Evolutionary conservation across 2,888 invertebrate species (phyloP).

Genomic region (Cryptus armator): DNA sequence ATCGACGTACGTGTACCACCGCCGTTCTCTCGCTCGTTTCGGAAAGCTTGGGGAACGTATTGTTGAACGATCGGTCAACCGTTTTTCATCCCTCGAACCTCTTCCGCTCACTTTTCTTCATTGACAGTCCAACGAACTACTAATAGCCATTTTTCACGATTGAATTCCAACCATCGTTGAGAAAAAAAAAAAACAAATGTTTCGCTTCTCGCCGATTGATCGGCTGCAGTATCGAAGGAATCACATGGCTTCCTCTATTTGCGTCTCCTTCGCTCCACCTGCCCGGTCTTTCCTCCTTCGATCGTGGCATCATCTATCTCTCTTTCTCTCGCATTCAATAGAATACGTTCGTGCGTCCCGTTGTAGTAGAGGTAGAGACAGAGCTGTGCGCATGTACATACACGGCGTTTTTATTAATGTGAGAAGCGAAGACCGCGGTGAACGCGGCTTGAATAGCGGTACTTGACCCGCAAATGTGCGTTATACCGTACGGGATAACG

Average conservation of each 20-base stretch:
- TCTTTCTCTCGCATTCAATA: constrained; percentile 62
- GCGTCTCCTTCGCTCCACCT: constrained; percentile 64
- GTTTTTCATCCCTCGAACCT: not conserved
- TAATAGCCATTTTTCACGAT: too few relatives aligned
- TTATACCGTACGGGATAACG: constrained; percentile 81
- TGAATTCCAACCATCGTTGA: too few relatives aligned
- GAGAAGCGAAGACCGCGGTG: constrained; percentile 34
- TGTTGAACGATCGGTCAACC: constrained; percentile 8
- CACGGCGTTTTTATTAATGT: constrained; percentile 55
- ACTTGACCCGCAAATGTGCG: constrained; percentile 82
- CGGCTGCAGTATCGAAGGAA: constrained; percentile 24
- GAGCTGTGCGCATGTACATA: constrained; percentile 18
- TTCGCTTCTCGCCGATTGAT: too few relatives aligned
- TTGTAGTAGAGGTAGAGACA: constrained; percentile 15
- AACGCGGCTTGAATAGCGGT: constrained; percentile 82
- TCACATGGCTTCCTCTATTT: constrained; percentile 71
- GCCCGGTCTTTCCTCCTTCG: constrained; percentile 56
- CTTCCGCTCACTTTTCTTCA: too few relatives aligned
- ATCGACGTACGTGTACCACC: constrained; percentile 24
- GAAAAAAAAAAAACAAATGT: too few relatives aligned
- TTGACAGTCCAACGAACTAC: too few relatives aligned
- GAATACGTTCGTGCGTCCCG: constrained; percentile 37
- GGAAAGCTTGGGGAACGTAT: not conserved
- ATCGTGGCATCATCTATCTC: constrained; percentile 58
- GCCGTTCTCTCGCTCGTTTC: constrained; percentile 65